phyloP scores from a whole-genome alignment of 2,888 invertebrate genomes.

The Melanargia galathea region DNA sequence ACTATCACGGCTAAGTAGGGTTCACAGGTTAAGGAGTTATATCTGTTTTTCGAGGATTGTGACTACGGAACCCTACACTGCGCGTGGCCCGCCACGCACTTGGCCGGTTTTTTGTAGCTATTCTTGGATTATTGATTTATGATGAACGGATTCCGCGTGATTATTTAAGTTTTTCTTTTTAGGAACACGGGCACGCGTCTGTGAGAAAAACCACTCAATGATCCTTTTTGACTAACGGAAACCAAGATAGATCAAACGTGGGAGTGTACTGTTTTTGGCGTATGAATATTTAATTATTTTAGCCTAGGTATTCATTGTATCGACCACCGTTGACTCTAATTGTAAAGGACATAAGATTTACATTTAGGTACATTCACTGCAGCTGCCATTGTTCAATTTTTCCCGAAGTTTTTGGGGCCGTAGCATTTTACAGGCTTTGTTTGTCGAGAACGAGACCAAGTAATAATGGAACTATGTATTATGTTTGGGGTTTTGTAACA shows the following conservation, averaged over 20 bases:
- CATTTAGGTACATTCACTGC: not conserved
- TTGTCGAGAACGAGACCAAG: not conserved
- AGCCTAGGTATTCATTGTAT: no score
- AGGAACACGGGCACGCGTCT: no score
- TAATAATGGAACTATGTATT: not conserved
- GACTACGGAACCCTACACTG: no score
- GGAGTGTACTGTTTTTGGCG: not conserved
- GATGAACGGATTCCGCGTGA: not conserved
- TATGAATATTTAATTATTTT: no score
- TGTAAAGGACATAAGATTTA: conserved; percentile 1
- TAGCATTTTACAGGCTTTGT: conserved; percentile 1
- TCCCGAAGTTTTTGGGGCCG: not conserved
- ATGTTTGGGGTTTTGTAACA: not conserved
- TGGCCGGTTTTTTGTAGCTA: conserved; percentile 5
- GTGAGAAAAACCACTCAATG: no score
- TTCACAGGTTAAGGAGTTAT: no score
- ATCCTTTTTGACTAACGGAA: no score
- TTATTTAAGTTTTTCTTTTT: no score
- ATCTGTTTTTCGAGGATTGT: no score
- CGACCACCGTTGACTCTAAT: not conserved
- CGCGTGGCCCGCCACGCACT: no score
- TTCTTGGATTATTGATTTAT: not conserved
- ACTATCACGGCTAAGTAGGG: no score
- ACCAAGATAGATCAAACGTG: not conserved
- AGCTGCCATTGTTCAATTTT: not conserved